These are phyloP conservation scores for Branchinecta lynchi DNA, from an alignment of 1,140 invertebrate species.

Conservation along the genomic window DNA sequence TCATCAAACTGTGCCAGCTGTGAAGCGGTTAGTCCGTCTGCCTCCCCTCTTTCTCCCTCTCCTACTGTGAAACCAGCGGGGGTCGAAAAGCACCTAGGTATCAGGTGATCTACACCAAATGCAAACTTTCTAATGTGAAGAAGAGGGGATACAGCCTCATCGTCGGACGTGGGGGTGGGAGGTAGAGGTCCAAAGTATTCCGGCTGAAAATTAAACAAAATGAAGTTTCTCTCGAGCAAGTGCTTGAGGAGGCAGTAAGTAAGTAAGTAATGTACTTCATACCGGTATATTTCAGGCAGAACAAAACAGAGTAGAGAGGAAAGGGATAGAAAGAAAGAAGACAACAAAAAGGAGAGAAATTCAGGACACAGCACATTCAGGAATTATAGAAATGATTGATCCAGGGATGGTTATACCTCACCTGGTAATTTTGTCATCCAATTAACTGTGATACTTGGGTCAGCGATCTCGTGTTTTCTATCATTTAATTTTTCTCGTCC, in stretches of 20 bases:
- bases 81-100: not conserved
- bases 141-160: not conserved
- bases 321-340: not conserved
- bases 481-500: too few relatives aligned
- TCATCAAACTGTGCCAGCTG: constrained; percentile 1
- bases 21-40: not conserved
- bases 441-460: too few relatives aligned
- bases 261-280: not conserved
- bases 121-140: not conserved
- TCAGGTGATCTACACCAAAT: not conserved
- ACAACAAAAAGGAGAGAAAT: not conserved
- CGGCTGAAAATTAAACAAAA: not conserved
- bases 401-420: too few relatives aligned
- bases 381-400: too few relatives aligned
- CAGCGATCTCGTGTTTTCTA: too few relatives aligned
- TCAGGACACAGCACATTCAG: too few relatives aligned
- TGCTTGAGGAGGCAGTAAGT: too few relatives aligned
- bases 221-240: not conserved
- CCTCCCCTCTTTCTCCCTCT: not conserved
- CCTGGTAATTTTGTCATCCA: too few relatives aligned
- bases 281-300: not conserved
- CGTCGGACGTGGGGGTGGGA: not conserved
- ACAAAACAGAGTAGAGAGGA: not conserved
- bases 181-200: not conserved
- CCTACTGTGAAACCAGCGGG: not conserved